A percentile compares a stretch with the other conserved stretches of the same genome.
These are phyloP conservation scores for Rhynchophorus ferrugineus DNA, from an alignment of 1,140 invertebrate species.

Conservation along the genomic window DNA sequence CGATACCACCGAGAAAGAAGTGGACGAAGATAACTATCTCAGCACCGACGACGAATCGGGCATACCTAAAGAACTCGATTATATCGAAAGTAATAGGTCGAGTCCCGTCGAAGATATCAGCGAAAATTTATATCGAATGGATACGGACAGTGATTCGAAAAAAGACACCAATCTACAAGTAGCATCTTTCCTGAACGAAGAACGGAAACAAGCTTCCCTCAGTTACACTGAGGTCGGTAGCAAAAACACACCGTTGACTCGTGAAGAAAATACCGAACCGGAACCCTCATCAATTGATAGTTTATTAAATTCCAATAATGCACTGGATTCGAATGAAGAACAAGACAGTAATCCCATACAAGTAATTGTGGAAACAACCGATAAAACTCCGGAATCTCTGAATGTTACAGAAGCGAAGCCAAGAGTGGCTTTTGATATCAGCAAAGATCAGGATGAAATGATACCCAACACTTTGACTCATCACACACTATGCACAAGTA, in stretches of 20 bases:
- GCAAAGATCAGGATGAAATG: constrained; percentile 28
- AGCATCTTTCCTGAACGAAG: constrained; percentile 6
- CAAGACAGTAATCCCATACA: too few species aligned
- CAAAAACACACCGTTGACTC: not conserved
- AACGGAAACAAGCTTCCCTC: not conserved
- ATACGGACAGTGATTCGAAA: too few species aligned
- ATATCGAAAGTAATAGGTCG: too few species aligned
- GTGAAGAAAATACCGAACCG: not conserved
- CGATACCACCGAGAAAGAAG: not conserved
- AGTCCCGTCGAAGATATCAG: too few species aligned
- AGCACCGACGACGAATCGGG: not conserved
- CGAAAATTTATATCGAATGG: too few species aligned
- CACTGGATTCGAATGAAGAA: too few species aligned
- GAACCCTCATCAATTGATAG: not conserved
- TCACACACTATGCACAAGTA: constrained; percentile 25
- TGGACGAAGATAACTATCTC: not conserved
- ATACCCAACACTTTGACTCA: constrained; percentile 31
- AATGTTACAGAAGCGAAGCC: not conserved
- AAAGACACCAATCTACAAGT: too few species aligned
- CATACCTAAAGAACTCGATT: too few species aligned
- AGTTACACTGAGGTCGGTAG: not conserved
- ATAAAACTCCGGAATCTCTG: not conserved
- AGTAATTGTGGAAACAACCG: too few species aligned
- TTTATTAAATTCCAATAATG: too few species aligned
- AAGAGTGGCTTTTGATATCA: constrained; percentile 31